phyloP scores from a whole-genome alignment of 1,140 invertebrate species.

The Gryllus bimaculatus region DNA sequence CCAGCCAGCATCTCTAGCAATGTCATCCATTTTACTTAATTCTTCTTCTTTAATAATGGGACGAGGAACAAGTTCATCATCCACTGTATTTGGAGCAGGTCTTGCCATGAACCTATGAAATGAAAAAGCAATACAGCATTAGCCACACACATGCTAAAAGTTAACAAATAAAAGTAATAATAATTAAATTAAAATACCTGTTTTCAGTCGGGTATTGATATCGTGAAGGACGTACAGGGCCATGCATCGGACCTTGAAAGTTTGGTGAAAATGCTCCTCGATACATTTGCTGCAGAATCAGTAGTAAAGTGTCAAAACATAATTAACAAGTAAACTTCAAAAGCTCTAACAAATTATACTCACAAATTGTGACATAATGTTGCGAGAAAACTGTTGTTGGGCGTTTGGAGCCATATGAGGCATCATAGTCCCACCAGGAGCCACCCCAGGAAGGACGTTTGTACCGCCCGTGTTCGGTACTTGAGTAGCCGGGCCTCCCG shows the following conservation, averaged over 20 bases:
- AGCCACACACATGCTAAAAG: neutral
- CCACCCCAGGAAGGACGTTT: conserved; percentile 21
- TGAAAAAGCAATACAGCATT: conserved; percentile 1
- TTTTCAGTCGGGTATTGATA: conserved; percentile 36
- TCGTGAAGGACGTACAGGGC: conserved; percentile 31
- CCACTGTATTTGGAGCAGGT: conserved; percentile 24
- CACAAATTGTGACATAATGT: conserved; percentile 66
- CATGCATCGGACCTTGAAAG: conserved; percentile 25
- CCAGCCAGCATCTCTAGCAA: conserved; percentile 83
- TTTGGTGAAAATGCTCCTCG: conserved; percentile 39
- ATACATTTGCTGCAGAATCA: conserved; percentile 29
- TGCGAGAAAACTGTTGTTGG: conserved; percentile 34
- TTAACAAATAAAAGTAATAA: neutral
- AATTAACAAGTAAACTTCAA: neutral
- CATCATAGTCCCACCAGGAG: conserved; percentile 16
- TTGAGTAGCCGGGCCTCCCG: conserved; percentile 44
- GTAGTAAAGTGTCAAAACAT: neutral
- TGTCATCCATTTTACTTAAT: conserved; percentile 82
- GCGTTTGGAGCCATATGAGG: neutral
- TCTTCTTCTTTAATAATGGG: conserved; percentile 90
- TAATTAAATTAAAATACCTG: conserved; percentile 18
- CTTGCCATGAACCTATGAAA: conserved; percentile 16
- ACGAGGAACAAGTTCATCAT: conserved; percentile 44
- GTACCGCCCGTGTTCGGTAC: neutral
- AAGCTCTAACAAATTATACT: conserved; percentile 29